These are phyloP conservation scores for Maniola jurtina DNA, from an alignment of 1,140 invertebrate species.

Conservation along the genomic window DNA sequence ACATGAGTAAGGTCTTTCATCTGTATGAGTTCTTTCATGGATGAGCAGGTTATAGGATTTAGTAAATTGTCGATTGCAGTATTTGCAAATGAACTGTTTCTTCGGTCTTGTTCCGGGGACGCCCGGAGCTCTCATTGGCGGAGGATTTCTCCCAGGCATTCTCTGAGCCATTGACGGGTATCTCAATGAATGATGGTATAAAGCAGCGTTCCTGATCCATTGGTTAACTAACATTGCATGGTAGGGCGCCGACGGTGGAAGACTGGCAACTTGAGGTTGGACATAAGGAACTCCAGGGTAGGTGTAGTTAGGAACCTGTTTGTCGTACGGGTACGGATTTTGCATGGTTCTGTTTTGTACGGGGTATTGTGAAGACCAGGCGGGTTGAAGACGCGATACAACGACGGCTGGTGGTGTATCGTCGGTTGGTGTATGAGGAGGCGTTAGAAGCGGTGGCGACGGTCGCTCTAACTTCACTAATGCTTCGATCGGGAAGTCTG, in stretches of 20 bases:
- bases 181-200: slow-evolving; percentile 80
- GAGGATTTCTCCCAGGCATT: slow-evolving; percentile 72
- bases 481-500: slow-evolving; percentile 76
- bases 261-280: slow-evolving; percentile 67
- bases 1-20: slow-evolving; percentile 96
- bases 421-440: slow-evolving; percentile 86
- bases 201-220: slow-evolving; percentile 85
- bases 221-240: slow-evolving; percentile 83
- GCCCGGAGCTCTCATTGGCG: slow-evolving; percentile 79
- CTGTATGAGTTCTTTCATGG: slow-evolving; percentile 96
- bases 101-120: slow-evolving; percentile 85
- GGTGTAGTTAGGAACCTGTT: slow-evolving; percentile 49
- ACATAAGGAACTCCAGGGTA: slow-evolving; percentile 70
- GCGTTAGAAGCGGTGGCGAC: slow-evolving; percentile 83
- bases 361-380: slow-evolving; percentile 53
- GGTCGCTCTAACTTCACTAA: slow-evolving; percentile 82
- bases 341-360: slow-evolving; percentile 59
- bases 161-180: slow-evolving; percentile 73
- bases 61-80: slow-evolving; percentile 95
- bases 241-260: slow-evolving; percentile 65
- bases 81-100: slow-evolving; percentile 98
- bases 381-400: slow-evolving; percentile 62
- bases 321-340: slow-evolving; percentile 59
- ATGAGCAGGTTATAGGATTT: slow-evolving; percentile 98
- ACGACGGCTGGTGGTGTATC: slow-evolving; percentile 65